phyloP scores from a whole-genome alignment of 2,113 vertebrate species.

The Eira barbara region DNA sequence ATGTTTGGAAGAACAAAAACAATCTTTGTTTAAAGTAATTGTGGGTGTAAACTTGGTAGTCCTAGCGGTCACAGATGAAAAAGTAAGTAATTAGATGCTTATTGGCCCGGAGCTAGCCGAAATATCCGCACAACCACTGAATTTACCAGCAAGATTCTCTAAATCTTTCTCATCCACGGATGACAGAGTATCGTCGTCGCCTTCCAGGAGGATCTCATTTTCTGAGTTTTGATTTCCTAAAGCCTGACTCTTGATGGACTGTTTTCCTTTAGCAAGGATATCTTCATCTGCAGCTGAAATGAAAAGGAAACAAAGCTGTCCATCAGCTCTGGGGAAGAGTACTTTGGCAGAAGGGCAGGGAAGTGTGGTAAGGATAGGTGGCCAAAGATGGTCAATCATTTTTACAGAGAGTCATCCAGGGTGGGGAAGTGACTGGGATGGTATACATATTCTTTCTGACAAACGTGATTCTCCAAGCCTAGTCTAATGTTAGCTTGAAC shows the following conservation, averaged over 20 bases:
- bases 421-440: conserved; percentile 4
- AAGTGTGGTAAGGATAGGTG: conserved; percentile 49
- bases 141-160: conserved; percentile 94
- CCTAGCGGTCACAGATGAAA: conserved; percentile 50
- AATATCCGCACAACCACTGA: conserved; percentile 60
- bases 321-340: conserved; percentile 55
- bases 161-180: conserved; percentile 97
- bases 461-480: conserved; percentile 54
- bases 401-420: not conserved
- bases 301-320: conserved; percentile 74
- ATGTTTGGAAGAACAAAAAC: conserved; percentile 43
- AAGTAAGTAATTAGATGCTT: conserved; percentile 51
- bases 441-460: conserved; percentile 2
- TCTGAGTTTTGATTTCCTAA: conserved; percentile 95
- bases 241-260: conserved; percentile 94
- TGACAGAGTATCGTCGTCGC: conserved; percentile 95
- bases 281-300: conserved; percentile 93
- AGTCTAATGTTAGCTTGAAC: conserved; percentile 66
- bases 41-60: not conserved
- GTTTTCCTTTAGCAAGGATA: conserved; percentile 93
- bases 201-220: conserved; percentile 91
- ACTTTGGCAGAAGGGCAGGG: conserved; percentile 34
- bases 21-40: conserved; percentile 36
- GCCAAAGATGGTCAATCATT: conserved; percentile 25
- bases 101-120: conserved; percentile 38